Conservation (phyloP, 92 coral and sea anemone genomes). For the Palythoa heliodiscus region DNA sequence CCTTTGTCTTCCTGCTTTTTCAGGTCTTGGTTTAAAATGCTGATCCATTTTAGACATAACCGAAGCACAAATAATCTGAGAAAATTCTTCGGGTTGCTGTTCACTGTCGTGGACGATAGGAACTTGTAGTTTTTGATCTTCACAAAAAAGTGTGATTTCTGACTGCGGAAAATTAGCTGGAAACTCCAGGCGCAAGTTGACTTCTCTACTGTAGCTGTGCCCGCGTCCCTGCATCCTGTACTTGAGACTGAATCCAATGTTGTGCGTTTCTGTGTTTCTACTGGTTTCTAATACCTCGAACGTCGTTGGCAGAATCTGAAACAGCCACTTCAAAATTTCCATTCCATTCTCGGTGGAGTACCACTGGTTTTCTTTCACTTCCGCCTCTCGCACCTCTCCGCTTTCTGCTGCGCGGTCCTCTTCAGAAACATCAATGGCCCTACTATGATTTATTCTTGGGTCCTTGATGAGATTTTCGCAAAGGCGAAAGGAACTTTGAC, state of each 20-base stretch:
- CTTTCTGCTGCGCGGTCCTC: conserved; percentile 30
- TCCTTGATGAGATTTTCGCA: not conserved
- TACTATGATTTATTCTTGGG: not conserved
- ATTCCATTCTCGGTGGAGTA: conserved; percentile 65
- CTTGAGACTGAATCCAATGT: conserved; percentile 52
- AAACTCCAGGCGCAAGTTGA: conserved; percentile 53
- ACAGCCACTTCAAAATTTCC: conserved; percentile 45
- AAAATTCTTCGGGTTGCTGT: not conserved
- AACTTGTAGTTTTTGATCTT: not conserved
- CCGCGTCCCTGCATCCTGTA: not conserved
- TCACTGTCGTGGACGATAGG: not conserved
- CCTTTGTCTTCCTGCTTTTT: not conserved
- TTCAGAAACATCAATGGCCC: not conserved
- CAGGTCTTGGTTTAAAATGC: not conserved
- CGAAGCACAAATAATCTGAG: not conserved
- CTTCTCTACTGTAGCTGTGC: not conserved
- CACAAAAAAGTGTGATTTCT: conserved; percentile 22
- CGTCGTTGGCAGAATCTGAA: conserved; percentile 19
- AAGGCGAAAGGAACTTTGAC: conserved; percentile 56
- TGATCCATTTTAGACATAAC: conserved; percentile 8
- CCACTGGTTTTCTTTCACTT: conserved; percentile 69
- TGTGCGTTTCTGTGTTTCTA: conserved; percentile 62
- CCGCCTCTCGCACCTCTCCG: conserved; percentile 40
- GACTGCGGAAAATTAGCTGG: conserved; percentile 60
- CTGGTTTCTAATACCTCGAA: conserved; percentile 57